Conservation (phyloP, 1,140 invertebrate genomes). For the Chrysopa pallens region DNA sequence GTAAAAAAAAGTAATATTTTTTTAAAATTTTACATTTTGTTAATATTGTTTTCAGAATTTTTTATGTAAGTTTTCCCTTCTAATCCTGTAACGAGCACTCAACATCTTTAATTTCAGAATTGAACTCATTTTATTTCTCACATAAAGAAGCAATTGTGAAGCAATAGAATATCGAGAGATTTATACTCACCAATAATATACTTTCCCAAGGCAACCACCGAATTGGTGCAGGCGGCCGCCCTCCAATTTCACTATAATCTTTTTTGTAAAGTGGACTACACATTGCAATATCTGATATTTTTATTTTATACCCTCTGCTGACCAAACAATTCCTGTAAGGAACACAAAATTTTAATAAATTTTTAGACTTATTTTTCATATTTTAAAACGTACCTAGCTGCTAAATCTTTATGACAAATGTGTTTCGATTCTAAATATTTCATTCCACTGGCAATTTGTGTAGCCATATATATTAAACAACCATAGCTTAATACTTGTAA, state of each 20-base stretch:
- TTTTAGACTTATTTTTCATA: not conserved
- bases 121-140: no score
- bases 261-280: conserved; percentile 62
- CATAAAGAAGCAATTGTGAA: no score
- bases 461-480: conserved; percentile 61
- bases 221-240: conserved; percentile 61
- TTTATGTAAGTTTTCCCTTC: no score
- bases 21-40: not conserved
- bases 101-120: no score
- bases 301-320: conserved; percentile 58
- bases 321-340: conserved; percentile 66
- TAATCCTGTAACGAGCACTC: no score
- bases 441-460: conserved; percentile 76
- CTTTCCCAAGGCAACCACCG: conserved; percentile 82
- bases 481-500: conserved; percentile 42
- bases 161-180: no score
- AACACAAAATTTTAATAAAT: conserved; percentile 6
- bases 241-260: conserved; percentile 70
- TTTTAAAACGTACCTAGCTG: conserved; percentile 38
- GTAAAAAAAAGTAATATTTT: conserved; percentile 10
- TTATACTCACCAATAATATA: conserved; percentile 46
- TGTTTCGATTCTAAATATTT: conserved; percentile 62
- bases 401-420: conserved; percentile 59
- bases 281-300: conserved; percentile 81
- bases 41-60: no score